A percentile compares a stretch with the other conserved stretches of the same genome.
Conservation (phyloP, 2,797 vertebrate genomes). For the Neostethus bicornis region DNA sequence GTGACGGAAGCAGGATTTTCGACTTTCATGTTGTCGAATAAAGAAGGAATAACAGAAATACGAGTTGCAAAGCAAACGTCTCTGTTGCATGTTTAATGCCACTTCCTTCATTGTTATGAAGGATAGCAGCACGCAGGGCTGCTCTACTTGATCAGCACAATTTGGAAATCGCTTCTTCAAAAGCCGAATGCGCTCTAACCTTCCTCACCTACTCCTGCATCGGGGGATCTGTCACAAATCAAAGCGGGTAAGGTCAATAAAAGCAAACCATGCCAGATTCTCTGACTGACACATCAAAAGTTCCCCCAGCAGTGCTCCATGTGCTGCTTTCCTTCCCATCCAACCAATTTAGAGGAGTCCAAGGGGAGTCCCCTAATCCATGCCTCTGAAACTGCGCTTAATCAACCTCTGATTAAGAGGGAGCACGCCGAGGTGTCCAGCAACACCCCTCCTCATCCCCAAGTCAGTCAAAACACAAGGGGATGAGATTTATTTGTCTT, state of each 20-base stretch:
- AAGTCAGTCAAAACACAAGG: slow-evolving; percentile 43
- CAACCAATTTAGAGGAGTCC: slow-evolving; percentile 63
- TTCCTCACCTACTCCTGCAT: slow-evolving; percentile 47
- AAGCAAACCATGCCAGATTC: slow-evolving; percentile 57
- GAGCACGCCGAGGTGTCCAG: slow-evolving; percentile 61
- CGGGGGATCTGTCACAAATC: slow-evolving; percentile 73
- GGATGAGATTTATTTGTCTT: slow-evolving; percentile 49
- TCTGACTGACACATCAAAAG: slow-evolving; percentile 63
- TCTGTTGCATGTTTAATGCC: slow-evolving; percentile 26
- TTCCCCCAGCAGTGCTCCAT: slow-evolving; percentile 50
- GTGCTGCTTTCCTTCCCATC: slow-evolving; percentile 66
- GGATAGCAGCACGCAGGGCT: slow-evolving; percentile 31
- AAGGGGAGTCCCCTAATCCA: slow-evolving; percentile 73
- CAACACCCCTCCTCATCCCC: slow-evolving; percentile 29
- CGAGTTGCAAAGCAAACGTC: slow-evolving; percentile 43
- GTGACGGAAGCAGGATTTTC: slow-evolving; percentile 5
- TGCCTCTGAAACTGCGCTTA: slow-evolving; percentile 60
- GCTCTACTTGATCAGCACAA: slow-evolving; percentile 61
- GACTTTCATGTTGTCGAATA: slow-evolving; percentile 40
- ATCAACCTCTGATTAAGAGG: slow-evolving; percentile 71
- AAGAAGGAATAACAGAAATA: slow-evolving; percentile 53
- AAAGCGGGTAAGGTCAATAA: slow-evolving; percentile 63
- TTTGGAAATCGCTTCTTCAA: slow-evolving; percentile 58
- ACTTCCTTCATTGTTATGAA: slow-evolving; percentile 47
- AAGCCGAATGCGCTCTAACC: slow-evolving; percentile 58